Evolutionary conservation across 2,888 invertebrate genomes (phyloP).

Genomic region (Hyppa rectilinea): DNA sequence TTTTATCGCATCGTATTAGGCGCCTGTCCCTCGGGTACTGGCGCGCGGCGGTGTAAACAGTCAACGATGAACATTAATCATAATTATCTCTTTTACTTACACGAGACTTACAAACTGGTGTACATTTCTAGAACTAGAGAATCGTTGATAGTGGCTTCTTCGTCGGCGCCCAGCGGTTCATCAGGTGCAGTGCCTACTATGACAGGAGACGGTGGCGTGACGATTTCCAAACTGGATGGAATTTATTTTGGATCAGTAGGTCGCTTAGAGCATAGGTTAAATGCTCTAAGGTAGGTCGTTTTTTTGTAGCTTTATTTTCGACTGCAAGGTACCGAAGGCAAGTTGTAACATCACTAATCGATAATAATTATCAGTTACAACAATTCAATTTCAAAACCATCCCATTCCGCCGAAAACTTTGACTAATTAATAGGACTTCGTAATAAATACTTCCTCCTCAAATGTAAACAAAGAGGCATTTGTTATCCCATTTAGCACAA

Average conservation of each 20-base stretch:
- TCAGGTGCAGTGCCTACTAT: too few relatives aligned
- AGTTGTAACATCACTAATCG: background rate
- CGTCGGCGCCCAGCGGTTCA: too few relatives aligned
- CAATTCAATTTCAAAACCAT: background rate
- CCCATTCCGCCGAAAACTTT: background rate
- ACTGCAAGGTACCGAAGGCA: background rate
- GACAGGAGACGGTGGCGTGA: too few relatives aligned
- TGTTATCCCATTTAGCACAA: conserved; percentile 36
- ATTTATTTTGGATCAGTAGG: too few relatives aligned
- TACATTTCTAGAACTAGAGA: background rate
- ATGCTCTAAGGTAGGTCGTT: too few relatives aligned
- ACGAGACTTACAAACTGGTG: too few relatives aligned
- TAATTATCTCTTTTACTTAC: too few relatives aligned
- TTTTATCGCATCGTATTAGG: background rate
- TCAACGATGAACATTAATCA: background rate
- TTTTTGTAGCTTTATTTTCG: background rate
- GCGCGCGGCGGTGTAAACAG: background rate
- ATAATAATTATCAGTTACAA: background rate
- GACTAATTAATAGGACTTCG: conserved; percentile 22
- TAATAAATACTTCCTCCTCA: conserved; percentile 31
- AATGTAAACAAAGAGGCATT: conserved; percentile 42
- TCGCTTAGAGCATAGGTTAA: too few relatives aligned
- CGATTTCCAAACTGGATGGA: too few relatives aligned
- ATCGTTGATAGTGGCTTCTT: background rate
- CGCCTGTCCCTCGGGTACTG: background rate